Evolutionary conservation across 2,797 vertebrate genomes (phyloP).

Genomic region (Mus minutoides): DNA sequence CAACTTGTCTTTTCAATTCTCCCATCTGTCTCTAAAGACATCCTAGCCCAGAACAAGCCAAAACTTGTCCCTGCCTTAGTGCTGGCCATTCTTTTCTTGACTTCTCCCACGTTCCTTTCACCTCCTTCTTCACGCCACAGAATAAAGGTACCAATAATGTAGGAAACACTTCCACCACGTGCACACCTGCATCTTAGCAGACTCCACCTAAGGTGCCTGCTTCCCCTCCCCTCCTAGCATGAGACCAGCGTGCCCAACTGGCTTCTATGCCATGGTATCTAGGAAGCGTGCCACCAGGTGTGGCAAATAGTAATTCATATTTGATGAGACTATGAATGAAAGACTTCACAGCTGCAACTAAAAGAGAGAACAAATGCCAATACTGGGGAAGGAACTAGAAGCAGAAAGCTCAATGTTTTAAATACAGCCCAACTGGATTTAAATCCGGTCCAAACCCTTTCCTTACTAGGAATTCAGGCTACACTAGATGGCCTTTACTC

Average conservation of each 20-base stretch:
- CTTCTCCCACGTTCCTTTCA: background rate
- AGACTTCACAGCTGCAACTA: background rate
- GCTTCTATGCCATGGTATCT: background rate
- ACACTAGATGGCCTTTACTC: background rate
- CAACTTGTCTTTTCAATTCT: background rate
- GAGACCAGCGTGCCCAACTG: background rate
- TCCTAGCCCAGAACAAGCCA: background rate
- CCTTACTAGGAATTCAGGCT: background rate
- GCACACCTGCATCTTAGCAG: background rate
- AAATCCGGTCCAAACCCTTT: background rate
- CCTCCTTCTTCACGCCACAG: background rate
- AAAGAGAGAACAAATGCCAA: constrained; percentile 3
- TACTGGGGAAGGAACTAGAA: background rate
- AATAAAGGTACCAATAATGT: background rate
- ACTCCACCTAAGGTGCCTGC: background rate
- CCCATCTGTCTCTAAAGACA: background rate
- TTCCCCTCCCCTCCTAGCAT: background rate
- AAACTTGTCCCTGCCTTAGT: background rate
- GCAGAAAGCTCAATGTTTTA: background rate
- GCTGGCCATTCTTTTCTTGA: background rate
- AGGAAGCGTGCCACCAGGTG: background rate
- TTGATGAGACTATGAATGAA: constrained; percentile 25
- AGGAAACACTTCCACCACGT: background rate
- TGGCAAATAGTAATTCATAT: background rate
- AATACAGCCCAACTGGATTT: background rate